Conservation (phyloP, 2,888 invertebrate genomes). For the Marasmarcha lunaedactyla region DNA sequence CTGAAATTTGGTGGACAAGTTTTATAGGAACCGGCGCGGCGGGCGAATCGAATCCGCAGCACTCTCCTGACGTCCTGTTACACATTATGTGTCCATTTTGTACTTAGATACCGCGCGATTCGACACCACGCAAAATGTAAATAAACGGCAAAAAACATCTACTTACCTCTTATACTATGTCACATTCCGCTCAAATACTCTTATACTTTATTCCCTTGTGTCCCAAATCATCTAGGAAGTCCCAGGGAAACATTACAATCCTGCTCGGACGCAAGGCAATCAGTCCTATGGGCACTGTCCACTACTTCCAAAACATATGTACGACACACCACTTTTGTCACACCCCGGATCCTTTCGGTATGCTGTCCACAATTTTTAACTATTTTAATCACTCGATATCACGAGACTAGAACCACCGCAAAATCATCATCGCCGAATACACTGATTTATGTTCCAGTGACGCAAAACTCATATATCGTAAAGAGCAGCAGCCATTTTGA, state of each 20-base stretch:
- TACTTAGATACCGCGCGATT: slow-evolving; percentile 20
- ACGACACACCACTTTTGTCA: slow-evolving; percentile 62
- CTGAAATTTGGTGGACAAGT: neutral
- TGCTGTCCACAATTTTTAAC: slow-evolving; percentile 39
- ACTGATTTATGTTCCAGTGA: slow-evolving; percentile 69
- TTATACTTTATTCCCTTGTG: slow-evolving; percentile 55
- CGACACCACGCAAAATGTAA: slow-evolving; percentile 48
- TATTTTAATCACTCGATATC: slow-evolving; percentile 45
- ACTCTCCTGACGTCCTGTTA: slow-evolving; percentile 40
- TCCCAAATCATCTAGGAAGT: slow-evolving; percentile 62
- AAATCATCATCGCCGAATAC: slow-evolving; percentile 43
- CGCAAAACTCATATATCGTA: slow-evolving; percentile 72
- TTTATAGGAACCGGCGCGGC: neutral
- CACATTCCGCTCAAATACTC: slow-evolving; percentile 69
- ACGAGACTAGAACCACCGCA: slow-evolving; percentile 48
- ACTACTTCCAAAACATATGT: slow-evolving; percentile 68
- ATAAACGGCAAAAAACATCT: slow-evolving; percentile 48
- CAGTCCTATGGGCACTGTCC: slow-evolving; percentile 65
- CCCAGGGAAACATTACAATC: slow-evolving; percentile 61
- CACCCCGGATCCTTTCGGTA: slow-evolving; percentile 39
- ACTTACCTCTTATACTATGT: slow-evolving; percentile 69
- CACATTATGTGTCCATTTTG: slow-evolving; percentile 47
- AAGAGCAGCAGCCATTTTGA: slow-evolving; percentile 73
- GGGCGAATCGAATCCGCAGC: slow-evolving; percentile 13
- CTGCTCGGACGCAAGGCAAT: slow-evolving; percentile 64